Evolutionary conservation across 2,797 vertebrate species (phyloP).

Genomic region (Schizothorax lantsangensis): DNA sequence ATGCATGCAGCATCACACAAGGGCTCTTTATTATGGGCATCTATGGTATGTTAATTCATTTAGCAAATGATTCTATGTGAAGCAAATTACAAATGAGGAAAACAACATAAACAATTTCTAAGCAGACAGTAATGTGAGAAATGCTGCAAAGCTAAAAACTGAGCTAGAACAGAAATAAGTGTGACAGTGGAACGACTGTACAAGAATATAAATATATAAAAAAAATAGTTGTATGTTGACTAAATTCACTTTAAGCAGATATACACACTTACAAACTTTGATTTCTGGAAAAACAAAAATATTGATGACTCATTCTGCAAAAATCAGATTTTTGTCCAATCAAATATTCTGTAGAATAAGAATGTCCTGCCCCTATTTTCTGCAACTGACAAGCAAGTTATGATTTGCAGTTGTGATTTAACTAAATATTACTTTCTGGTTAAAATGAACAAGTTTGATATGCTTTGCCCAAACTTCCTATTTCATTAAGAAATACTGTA

Average conservation of each 20-base stretch:
- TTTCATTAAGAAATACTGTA: not conserved
- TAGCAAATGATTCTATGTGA: not conserved
- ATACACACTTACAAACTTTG: not conserved
- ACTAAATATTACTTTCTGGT: not conserved
- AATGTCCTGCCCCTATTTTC: not conserved
- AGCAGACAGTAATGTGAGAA: not conserved
- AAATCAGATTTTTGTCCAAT: not conserved
- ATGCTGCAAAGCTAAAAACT: not conserved
- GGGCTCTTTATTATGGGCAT: slow-evolving; percentile 3
- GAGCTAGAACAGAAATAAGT: slow-evolving; percentile 5
- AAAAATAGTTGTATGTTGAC: too few relatives aligned
- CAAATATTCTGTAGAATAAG: not conserved
- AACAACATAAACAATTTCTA: not conserved
- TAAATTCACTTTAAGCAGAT: slow-evolving; percentile 1
- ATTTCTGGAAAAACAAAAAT: not conserved
- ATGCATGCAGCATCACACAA: not conserved
- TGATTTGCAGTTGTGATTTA: not conserved
- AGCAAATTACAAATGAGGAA: slow-evolving; percentile 6
- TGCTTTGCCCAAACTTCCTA: not conserved
- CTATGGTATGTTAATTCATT: not conserved
- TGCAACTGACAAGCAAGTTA: not conserved
- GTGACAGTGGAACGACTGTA: not conserved
- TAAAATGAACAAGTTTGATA: not conserved
- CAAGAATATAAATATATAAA: not conserved
- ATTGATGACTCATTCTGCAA: not conserved